A percentile compares a stretch with the other conserved stretches of the same genome.
Evolutionary conservation across 2,888 invertebrate genomes (phyloP).

Genomic region (Atherix ibis): DNA sequence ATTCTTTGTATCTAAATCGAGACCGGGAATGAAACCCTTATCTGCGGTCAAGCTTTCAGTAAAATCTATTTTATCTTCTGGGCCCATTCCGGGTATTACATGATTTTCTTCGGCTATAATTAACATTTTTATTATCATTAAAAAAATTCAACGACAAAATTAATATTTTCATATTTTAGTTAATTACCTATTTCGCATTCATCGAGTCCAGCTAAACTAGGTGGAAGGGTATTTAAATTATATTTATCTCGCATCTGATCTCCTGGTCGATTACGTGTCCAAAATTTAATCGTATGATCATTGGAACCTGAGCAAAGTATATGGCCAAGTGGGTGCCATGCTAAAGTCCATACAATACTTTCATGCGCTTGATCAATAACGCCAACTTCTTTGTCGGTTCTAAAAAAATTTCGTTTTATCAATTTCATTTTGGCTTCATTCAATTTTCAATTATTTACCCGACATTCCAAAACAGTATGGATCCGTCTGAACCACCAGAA

Average conservation of each 20-base stretch:
- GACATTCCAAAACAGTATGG: conserved; percentile 97
- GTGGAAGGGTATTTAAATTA: conserved; percentile 81
- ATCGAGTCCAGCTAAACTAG: conserved; percentile 56
- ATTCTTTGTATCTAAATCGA: conserved; percentile 59
- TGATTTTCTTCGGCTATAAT: conserved; percentile 50
- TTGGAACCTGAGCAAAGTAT: conserved; percentile 99
- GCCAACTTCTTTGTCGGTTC: conserved; percentile 95
- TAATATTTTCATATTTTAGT: no score
- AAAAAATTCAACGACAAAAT: no score
- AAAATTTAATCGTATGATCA: conserved; percentile 97
- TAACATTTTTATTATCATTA: not conserved
- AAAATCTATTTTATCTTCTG: conserved; percentile 80
- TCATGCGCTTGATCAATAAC: conserved; percentile 98
- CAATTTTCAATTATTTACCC: conserved; percentile 56
- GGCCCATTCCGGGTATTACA: conserved; percentile 93
- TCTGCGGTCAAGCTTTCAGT: conserved; percentile 45
- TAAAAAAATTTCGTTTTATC: conserved; percentile 21
- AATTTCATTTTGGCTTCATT: no score
- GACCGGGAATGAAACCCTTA: conserved; percentile 58
- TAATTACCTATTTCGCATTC: conserved; percentile 49
- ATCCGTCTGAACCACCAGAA: conserved; percentile 97
- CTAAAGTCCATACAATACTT: conserved; percentile 96
- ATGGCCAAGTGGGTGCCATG: conserved; percentile 99
- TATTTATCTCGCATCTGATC: conserved; percentile 98
- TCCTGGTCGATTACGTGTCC: conserved; percentile 97